Conservation (phyloP, 2,113 vertebrate species). For the Cyprinus carpio region DNA sequence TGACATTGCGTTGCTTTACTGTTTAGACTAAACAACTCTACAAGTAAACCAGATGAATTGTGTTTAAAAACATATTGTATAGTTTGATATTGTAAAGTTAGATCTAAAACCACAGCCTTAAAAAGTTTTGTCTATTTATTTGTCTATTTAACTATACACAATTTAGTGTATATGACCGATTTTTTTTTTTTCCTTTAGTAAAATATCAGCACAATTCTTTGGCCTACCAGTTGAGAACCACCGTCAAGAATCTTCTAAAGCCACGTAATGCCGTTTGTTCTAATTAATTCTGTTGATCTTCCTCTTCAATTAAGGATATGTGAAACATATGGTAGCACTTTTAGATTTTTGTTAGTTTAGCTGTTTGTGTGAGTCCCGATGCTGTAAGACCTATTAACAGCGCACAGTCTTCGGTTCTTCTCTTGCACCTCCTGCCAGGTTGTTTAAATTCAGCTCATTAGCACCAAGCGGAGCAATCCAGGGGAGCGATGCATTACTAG, state of each 20-base stretch:
- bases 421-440: slow-evolving; percentile 49
- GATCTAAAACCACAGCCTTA: background rate
- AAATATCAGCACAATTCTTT: background rate
- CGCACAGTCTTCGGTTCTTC: slow-evolving; percentile 36
- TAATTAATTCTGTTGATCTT: slow-evolving; percentile 3
- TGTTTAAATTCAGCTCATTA: slow-evolving; percentile 53
- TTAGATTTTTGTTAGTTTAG: slow-evolving; percentile 34
- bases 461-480: slow-evolving; percentile 12
- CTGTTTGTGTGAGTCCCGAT: slow-evolving; percentile 42
- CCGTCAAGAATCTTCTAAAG: background rate
- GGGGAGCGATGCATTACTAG: slow-evolving; percentile 3
- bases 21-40: background rate
- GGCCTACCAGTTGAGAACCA: background rate
- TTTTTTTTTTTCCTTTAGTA: background rate
- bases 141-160: background rate
- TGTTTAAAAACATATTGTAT: no score
- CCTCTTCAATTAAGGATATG: background rate
- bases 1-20: background rate
- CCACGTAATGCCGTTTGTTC: background rate
- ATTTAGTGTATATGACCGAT: background rate
- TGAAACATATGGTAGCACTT: background rate
- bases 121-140: background rate
- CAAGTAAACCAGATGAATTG: background rate
- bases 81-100: background rate
- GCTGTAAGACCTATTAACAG: slow-evolving; percentile 47